Evolutionary conservation across 2,113 vertebrate genomes (phyloP).

Genomic region (Dicerorhinus sumatrensis): DNA sequence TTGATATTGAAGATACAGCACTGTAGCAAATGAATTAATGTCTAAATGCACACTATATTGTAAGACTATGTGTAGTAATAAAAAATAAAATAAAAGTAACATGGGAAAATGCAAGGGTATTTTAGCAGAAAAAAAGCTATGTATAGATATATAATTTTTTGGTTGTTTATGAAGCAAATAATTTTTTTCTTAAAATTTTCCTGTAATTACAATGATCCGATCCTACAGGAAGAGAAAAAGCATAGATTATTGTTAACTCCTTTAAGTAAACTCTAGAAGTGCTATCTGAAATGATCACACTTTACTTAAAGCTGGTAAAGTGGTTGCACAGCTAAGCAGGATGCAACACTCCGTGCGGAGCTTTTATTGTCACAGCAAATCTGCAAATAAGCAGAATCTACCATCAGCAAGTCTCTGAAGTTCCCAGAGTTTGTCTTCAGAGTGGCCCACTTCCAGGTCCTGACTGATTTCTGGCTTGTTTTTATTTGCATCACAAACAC

Average conservation of each 20-base stretch:
- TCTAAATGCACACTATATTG: not conserved
- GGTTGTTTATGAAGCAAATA: not conserved
- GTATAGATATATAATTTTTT: not conserved
- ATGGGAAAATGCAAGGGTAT: not conserved
- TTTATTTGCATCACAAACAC: not conserved
- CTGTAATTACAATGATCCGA: not conserved
- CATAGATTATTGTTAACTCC: not conserved
- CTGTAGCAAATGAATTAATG: not conserved
- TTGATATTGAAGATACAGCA: not conserved
- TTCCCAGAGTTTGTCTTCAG: not conserved
- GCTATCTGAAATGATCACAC: not conserved
- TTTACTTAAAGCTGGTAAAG: not conserved
- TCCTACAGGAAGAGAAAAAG: not conserved
- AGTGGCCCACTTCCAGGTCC: not conserved
- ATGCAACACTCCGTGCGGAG: not conserved
- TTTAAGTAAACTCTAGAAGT: not conserved
- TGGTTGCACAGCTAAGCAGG: not conserved
- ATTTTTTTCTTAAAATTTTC: not conserved
- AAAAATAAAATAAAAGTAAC: constrained; percentile 17
- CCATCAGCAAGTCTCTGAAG: not conserved
- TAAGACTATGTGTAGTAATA: not conserved
- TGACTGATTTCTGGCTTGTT: not conserved
- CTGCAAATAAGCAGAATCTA: not conserved
- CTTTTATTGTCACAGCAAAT: constrained; percentile 6
- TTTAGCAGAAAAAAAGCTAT: not conserved